Conservation (phyloP, 2,797 vertebrate species). For the Peromyscus aztecus region DNA sequence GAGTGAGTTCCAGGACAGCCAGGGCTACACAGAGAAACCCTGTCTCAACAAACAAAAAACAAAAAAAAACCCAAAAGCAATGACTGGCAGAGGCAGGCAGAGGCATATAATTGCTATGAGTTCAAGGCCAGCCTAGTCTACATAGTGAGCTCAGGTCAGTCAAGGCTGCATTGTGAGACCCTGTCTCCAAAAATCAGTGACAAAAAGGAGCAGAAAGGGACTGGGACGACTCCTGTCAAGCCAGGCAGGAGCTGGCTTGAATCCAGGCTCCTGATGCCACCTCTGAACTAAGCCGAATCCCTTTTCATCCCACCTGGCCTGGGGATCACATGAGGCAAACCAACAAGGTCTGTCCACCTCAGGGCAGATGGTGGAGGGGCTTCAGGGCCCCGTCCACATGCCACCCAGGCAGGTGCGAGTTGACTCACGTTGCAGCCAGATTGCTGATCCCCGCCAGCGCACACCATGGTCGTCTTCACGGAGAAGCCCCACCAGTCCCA, state of each 20-base stretch:
- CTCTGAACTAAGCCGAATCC: not conserved
- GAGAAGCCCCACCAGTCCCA: constrained; percentile 89
- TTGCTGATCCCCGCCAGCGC: constrained; percentile 89
- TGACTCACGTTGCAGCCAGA: constrained; percentile 90
- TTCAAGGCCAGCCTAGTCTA: not conserved
- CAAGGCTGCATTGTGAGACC: not conserved
- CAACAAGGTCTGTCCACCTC: not conserved
- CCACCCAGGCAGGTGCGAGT: not conserved
- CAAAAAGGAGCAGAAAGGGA: not conserved
- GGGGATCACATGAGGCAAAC: not conserved
- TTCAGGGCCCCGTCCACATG: rapidly evolving
- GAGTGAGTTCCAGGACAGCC: not conserved
- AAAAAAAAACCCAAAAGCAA: not conserved
- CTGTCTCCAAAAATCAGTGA: not conserved
- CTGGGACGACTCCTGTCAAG: not conserved
- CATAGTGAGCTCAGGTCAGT: not conserved
- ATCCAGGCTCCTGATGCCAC: not conserved
- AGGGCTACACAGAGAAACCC: not conserved
- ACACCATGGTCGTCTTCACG: constrained; percentile 89
- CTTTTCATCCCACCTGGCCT: not conserved
- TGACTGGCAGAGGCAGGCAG: not conserved
- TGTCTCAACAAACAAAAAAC: not conserved
- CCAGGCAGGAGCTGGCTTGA: not conserved
- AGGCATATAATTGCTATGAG: not conserved
- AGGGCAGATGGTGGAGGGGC: not conserved